phyloP scores from a whole-genome alignment of 1,140 invertebrate genomes.

The Penaeus japonicus region DNA sequence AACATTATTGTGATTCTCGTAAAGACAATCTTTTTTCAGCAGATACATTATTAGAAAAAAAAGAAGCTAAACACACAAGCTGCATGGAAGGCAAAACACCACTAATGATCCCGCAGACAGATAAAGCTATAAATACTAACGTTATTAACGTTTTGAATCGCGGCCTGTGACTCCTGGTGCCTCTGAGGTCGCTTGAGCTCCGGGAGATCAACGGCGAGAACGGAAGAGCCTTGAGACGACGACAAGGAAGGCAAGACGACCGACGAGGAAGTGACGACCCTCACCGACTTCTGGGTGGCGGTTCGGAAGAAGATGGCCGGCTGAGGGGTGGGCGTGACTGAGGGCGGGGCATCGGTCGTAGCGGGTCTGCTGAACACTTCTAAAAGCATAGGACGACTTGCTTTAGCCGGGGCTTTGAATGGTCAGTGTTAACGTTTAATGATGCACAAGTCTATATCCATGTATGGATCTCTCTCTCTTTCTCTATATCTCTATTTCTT shows the following conservation, averaged over 20 bases:
- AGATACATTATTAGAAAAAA: too few relatives aligned
- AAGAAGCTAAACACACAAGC: background rate
- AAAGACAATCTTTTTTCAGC: too few relatives aligned
- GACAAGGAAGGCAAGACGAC: background rate
- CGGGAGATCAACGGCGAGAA: background rate
- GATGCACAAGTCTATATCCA: too few relatives aligned
- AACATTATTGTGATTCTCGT: too few relatives aligned
- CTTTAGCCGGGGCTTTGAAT: background rate
- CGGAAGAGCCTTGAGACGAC: background rate
- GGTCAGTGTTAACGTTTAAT: too few relatives aligned
- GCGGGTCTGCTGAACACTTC: background rate
- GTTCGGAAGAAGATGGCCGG: conserved; percentile 37
- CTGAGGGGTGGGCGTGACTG: background rate
- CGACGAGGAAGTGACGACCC: conserved; percentile 39
- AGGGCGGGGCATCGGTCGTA: background rate
- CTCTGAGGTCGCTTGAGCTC: conserved; percentile 14
- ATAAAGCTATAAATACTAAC: background rate
- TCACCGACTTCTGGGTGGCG: conserved; percentile 27
- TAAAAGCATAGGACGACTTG: background rate
- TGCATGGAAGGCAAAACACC: background rate
- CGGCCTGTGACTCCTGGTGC: conserved; percentile 28
- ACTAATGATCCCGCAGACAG: background rate
- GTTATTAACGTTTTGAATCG: background rate
- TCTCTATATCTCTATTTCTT: too few relatives aligned
- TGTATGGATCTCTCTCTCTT: too few relatives aligned